phyloP scores from a whole-genome alignment of 2,888 invertebrate species.

The Orthonevra nobilis region DNA sequence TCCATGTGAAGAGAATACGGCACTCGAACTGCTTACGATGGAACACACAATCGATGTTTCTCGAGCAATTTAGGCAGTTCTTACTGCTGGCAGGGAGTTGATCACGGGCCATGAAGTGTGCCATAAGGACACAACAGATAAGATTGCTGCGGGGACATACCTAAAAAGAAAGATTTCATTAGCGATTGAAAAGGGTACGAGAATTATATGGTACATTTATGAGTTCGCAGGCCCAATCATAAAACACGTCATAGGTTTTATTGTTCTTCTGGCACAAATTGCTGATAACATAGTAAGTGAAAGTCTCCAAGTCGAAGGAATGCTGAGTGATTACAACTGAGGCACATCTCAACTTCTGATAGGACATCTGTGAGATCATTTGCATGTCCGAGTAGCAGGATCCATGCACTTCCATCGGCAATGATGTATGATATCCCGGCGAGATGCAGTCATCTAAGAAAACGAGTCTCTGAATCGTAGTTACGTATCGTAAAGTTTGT shows the following conservation, averaged over 20 bases:
- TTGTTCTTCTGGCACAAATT: constrained; percentile 80
- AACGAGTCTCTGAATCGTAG: neutral
- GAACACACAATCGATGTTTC: constrained; percentile 76
- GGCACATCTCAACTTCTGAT: constrained; percentile 77
- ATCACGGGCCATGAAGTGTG: constrained; percentile 79
- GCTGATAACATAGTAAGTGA: constrained; percentile 79
- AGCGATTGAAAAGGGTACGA: neutral
- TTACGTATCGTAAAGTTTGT: neutral
- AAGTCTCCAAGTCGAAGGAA: constrained; percentile 80
- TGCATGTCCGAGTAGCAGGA: constrained; percentile 80
- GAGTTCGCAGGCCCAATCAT: constrained; percentile 80
- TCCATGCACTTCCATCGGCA: constrained; percentile 80
- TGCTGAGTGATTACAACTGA: constrained; percentile 79
- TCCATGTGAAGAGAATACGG: constrained; percentile 79
- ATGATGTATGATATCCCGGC: constrained; percentile 79
- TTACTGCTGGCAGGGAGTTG: constrained; percentile 74
- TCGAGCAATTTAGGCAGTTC: constrained; percentile 78
- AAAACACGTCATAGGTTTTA: constrained; percentile 79
- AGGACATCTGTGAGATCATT: constrained; percentile 80
- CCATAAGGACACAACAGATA: constrained; percentile 78
- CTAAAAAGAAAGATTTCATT: constrained; percentile 57
- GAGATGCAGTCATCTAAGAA: constrained; percentile 79
- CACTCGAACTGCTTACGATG: constrained; percentile 79
- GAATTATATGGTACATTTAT: constrained; percentile 74
- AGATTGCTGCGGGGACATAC: constrained; percentile 78